Evolutionary conservation across 2,888 invertebrate genomes (phyloP).

Genomic region (Tineola bisselliella): DNA sequence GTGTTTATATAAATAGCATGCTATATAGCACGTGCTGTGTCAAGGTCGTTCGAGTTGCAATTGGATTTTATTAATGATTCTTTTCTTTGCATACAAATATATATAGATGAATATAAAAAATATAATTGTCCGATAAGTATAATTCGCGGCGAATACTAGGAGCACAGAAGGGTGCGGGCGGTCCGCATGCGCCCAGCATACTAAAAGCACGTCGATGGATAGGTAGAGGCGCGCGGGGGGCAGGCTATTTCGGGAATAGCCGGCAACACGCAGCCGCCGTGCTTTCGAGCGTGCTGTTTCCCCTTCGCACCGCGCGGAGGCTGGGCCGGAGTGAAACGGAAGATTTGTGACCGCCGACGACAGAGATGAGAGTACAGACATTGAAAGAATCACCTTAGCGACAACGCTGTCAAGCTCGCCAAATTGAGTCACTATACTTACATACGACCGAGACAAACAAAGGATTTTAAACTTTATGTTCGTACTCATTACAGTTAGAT

Average conservation of each 20-base stretch:
- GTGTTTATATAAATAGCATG: conserved; percentile 35
- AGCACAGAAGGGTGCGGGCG: conserved; percentile 64
- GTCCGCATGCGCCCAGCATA: conserved; percentile 69
- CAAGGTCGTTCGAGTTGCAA: conserved; percentile 17
- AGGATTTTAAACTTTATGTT: neutral
- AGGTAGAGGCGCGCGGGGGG: conserved; percentile 48
- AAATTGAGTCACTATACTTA: neutral
- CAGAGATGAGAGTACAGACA: conserved; percentile 26
- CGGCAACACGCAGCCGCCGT: conserved; percentile 47
- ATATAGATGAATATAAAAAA: neutral
- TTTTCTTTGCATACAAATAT: neutral
- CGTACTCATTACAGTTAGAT: neutral
- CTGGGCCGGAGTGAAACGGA: conserved; percentile 65
- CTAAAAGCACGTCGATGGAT: conserved; percentile 67
- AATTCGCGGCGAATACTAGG: conserved; percentile 30
- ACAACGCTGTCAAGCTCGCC: conserved; percentile 5
- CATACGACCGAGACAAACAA: neutral
- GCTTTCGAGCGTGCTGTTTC: conserved; percentile 66
- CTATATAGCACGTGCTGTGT: conserved; percentile 23
- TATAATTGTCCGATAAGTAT: neutral
- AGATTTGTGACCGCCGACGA: conserved; percentile 56
- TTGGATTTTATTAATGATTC: neutral
- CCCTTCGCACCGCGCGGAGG: conserved; percentile 57
- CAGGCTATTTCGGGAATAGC: conserved; percentile 66
- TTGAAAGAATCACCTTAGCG: conserved; percentile 7